Conservation (phyloP, 2,113 vertebrate species). For the Turnix velox region DNA sequence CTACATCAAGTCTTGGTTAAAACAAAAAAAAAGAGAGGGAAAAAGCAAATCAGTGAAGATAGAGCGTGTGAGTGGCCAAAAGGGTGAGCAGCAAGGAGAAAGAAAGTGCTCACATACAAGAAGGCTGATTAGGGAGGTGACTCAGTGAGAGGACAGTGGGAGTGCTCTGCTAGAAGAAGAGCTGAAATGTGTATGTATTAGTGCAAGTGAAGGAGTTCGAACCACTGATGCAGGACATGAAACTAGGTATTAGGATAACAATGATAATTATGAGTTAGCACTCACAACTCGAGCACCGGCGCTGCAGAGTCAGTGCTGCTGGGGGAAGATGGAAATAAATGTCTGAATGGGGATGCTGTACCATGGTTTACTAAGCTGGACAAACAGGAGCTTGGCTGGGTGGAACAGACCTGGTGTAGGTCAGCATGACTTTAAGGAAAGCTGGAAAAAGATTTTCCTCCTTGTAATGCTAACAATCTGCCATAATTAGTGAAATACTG, state of each 20-base stretch:
- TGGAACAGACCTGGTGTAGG: not conserved
- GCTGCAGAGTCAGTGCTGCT: not conserved
- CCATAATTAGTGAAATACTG: not conserved
- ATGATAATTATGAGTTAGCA: not conserved
- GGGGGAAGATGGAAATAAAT: not conserved
- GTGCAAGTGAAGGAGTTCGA: not conserved
- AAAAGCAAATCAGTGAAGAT: not conserved
- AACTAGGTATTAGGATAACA: not conserved
- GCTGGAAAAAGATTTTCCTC: too few species aligned
- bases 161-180: not conserved
- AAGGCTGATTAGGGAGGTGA: not conserved
- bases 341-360: not conserved
- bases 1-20: not conserved
- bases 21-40: not conserved
- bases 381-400: rapidly evolving
- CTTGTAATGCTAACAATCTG: not conserved
- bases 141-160: not conserved
- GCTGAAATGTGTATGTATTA: not conserved
- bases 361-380: not conserved
- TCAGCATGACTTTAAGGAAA: not conserved
- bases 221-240: not conserved
- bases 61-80: not conserved
- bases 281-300: not conserved
- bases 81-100: not conserved
- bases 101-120: not conserved